Evolutionary conservation across 2,113 vertebrate genomes (phyloP).

Genomic region (Tupaia chinensis): DNA sequence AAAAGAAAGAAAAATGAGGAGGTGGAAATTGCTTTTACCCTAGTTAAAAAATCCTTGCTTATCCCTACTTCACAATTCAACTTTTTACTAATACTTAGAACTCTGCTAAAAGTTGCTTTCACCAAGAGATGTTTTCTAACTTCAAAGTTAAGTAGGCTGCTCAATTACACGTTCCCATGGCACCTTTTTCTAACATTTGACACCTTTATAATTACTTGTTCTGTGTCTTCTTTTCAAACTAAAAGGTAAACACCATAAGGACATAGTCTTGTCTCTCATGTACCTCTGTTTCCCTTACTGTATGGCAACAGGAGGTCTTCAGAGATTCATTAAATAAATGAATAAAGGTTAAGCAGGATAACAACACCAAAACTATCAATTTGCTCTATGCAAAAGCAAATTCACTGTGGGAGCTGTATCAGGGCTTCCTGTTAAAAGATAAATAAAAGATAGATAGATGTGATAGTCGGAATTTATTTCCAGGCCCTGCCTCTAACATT

Average conservation of each 20-base stretch:
- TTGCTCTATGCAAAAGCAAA: background rate
- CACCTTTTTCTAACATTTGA: background rate
- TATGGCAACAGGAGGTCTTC: background rate
- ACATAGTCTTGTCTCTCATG: background rate
- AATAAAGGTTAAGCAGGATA: background rate
- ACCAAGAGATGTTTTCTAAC: background rate
- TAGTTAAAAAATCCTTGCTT: background rate
- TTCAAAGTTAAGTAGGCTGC: background rate
- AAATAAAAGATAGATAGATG: background rate
- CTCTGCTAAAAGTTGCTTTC: background rate
- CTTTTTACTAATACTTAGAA: background rate
- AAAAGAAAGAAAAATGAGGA: background rate
- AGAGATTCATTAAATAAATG: background rate
- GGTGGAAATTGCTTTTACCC: background rate
- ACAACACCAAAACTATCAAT: background rate
- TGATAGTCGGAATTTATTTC: conserved; percentile 13
- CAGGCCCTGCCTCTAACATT: background rate
- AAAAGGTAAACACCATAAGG: conserved; percentile 15
- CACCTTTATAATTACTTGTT: conserved; percentile 30
- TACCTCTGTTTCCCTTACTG: background rate
- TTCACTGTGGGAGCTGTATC: background rate
- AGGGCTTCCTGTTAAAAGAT: background rate
- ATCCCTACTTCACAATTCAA: background rate
- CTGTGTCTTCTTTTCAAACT: conserved; percentile 28
- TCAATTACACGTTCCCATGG: background rate